Base-by-base conservation (phyloP, 2,888 invertebrate genomes). In the Drosophila mettleri region DNA sequence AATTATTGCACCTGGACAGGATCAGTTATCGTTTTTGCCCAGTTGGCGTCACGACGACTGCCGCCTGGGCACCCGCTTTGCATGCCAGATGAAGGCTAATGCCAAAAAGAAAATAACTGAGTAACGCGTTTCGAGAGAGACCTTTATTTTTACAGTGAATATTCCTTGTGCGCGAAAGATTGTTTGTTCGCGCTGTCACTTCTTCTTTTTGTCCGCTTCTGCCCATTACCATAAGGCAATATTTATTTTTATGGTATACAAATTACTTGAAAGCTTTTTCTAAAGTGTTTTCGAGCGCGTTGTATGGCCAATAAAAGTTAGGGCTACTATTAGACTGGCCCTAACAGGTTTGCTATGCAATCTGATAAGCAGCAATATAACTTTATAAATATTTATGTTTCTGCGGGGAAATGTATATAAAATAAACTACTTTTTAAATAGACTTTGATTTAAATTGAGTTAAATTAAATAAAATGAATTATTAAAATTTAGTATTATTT, bases 1-100 rank as follows among this genome's bases (percentile, higher is more conserved):
- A 90, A 90, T 90, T 90, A 85, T 79, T 78, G 72, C 75, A 79
- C 79, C 78, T 81, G 74, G 63, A 64, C 71, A 75, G 83, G 80
- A 80, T 82, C 74, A 71, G 51, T 39, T 57, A 75, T 71, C 66
- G 75, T 22, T 36, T 33, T 18, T 24, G 45, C 27, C 57, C 38
- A 33, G 43, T 41, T 77, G 82, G 85, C 81, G 81, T 82, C 85
- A 58, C 54, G 53, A n/a, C 60, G 74, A 74, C 74, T 74, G 70
- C 53, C 75, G 53, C 66, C 65, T 43, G 54, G 52, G 58, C 74
- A 55, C 64, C 69, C 71, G 16, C 51, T 55, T 59, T 67, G 74
- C 74, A 75, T 74, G 67, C 70, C 66, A 43, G 62, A 74, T 74
- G 74, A 74, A 53, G 39, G 41, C 66, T 59, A 62, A 74, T 62